Percentiles rank a stretch among this genome's conserved stretches.
Evolutionary conservation across 1,140 invertebrate genomes (phyloP).

Genomic region (Pseudoatta argentina): DNA sequence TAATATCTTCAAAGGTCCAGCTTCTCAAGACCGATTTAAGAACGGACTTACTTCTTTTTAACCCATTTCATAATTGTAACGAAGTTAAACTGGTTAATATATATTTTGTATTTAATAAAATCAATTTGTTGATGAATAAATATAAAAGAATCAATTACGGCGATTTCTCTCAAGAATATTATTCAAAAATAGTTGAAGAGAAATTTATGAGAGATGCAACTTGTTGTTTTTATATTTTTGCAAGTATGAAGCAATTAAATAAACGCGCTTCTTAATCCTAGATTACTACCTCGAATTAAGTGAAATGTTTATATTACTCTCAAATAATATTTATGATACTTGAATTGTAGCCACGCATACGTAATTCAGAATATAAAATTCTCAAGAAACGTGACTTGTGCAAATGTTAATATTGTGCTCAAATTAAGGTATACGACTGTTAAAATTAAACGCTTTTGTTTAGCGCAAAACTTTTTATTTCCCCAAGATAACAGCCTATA

Average conservation of each 20-base stretch:
- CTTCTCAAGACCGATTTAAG: not conserved
- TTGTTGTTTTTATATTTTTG: not conserved
- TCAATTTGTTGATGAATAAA: not conserved
- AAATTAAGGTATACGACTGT: not conserved
- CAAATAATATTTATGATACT: not conserved
- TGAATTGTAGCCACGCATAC: not conserved
- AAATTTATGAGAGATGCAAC: not conserved
- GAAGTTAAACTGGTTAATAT: not conserved
- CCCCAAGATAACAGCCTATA: not conserved
- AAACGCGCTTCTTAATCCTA: not conserved
- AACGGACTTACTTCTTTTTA: not conserved
- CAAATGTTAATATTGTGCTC: not conserved
- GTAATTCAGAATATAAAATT: not conserved
- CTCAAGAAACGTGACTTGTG: not conserved
- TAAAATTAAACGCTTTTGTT: not conserved
- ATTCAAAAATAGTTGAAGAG: not conserved
- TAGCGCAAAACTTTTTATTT: not conserved
- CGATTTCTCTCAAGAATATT: not conserved
- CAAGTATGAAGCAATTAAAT: not conserved
- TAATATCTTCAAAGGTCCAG: not conserved
- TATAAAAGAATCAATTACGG: not conserved
- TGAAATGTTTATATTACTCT: not conserved
- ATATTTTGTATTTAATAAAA: constrained; percentile 9
- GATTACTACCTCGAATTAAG: not conserved
- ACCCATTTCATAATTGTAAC: not conserved